Conservation (phyloP, 2,797 vertebrate species). For the Gastrophryne carolinensis region DNA sequence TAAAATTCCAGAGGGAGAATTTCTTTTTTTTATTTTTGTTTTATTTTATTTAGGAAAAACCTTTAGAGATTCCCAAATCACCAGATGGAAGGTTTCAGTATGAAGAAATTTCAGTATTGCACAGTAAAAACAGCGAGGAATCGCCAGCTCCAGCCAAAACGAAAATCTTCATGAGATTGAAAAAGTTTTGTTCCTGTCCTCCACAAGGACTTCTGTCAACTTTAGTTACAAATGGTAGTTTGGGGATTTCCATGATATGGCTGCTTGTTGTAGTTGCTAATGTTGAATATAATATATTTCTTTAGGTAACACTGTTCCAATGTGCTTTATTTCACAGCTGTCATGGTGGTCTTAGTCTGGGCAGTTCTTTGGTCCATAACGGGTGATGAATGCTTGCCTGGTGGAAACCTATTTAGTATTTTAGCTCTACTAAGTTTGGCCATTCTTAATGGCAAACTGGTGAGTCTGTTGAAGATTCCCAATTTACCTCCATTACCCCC, state of each 20-base stretch:
- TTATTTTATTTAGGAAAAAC: constrained; percentile 57
- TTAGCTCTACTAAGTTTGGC: constrained; percentile 82
- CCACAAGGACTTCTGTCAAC: constrained; percentile 77
- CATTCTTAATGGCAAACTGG: constrained; percentile 80
- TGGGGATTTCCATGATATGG: too few species aligned
- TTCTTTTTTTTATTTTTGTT: too few species aligned
- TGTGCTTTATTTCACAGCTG: constrained; percentile 67
- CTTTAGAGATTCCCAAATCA: constrained; percentile 49
- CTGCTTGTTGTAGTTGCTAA: too few species aligned
- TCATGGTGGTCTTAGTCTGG: constrained; percentile 74
- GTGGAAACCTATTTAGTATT: constrained; percentile 87
- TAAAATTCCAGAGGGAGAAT: too few species aligned
- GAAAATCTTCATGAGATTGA: constrained; percentile 67
- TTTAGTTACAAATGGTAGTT: constrained; percentile 81
- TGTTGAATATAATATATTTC: too few species aligned
- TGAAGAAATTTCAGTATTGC: constrained; percentile 66
- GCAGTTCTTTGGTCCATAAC: constrained; percentile 85
- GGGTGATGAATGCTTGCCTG: constrained; percentile 79
- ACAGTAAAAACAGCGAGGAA: constrained; percentile 64
- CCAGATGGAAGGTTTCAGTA: constrained; percentile 56
- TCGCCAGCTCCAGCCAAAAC: constrained; percentile 57
- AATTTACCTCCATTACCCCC: constrained; percentile 82
- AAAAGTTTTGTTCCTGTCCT: constrained; percentile 76
- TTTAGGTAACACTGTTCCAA: background rate
- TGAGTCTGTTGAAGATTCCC: constrained; percentile 78